phyloP scores from a whole-genome alignment of 2,113 vertebrate species.

The Hassar affinis region DNA sequence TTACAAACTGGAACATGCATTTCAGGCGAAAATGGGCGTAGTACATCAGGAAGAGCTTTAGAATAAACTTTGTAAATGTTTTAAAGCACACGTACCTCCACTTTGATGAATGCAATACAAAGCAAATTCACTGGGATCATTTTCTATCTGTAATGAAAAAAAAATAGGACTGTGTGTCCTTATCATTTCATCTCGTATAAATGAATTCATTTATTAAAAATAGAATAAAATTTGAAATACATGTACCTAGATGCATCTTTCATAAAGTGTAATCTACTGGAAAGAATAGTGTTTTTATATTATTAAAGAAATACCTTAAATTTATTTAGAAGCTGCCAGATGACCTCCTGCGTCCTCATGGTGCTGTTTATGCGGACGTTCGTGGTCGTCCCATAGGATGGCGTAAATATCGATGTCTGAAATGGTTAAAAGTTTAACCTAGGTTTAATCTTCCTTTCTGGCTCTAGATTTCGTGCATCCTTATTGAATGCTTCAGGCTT shows the following conservation, averaged over 20 bases:
- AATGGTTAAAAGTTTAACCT: conserved; percentile 11
- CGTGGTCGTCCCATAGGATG: conserved; percentile 82
- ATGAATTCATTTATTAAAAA: not conserved
- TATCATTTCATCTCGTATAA: not conserved
- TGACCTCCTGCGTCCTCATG: conserved; percentile 86
- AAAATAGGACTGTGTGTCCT: not conserved
- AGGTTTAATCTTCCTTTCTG: not conserved
- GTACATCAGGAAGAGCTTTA: not conserved
- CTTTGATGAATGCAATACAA: conserved; percentile 86
- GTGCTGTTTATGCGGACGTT: conserved; percentile 83
- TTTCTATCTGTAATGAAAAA: conserved; percentile 80
- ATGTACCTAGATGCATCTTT: not conserved
- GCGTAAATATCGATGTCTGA: conserved; percentile 90
- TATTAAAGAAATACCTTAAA: conserved; percentile 79
- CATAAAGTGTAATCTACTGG: not conserved
- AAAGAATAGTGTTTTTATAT: not conserved
- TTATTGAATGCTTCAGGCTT: not conserved
- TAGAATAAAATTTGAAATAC: no score
- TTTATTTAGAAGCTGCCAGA: conserved; percentile 85
- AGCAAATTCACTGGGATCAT: conserved; percentile 85
- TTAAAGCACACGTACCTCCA: conserved; percentile 76
- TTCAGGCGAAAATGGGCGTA: not conserved
- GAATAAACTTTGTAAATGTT: not conserved
- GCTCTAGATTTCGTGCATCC: not conserved
- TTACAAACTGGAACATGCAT: not conserved